Evolutionary conservation across 1,140 invertebrate species (phyloP).

Genomic region (Penaeus indicus): DNA sequence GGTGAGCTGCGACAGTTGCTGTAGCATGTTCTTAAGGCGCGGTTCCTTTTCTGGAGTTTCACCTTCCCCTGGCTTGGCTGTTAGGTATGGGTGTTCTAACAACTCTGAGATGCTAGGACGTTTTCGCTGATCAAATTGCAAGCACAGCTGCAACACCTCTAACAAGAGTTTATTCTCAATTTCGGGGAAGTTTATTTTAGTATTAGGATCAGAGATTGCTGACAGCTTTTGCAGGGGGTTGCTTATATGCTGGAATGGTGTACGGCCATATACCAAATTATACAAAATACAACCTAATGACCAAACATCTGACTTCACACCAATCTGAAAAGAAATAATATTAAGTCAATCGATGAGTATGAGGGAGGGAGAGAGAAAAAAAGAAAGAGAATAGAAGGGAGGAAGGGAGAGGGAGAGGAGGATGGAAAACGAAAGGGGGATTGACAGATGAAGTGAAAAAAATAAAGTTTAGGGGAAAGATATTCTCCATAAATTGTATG

Average conservation of each 20-base stretch:
- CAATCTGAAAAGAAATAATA: constrained; percentile 77
- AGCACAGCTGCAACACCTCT: constrained; percentile 78
- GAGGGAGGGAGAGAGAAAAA: background rate
- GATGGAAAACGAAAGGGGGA: too few relatives aligned
- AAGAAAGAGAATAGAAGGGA: background rate
- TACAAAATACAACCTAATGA: constrained; percentile 97
- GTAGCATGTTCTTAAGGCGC: background rate
- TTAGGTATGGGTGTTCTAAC: constrained; percentile 77
- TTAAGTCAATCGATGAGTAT: background rate
- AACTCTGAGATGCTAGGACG: constrained; percentile 82
- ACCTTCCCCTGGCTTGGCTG: background rate
- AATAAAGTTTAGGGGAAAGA: too few relatives aligned
- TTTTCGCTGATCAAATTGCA: constrained; percentile 79
- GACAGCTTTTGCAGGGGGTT: constrained; percentile 80
- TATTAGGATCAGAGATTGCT: constrained; percentile 84
- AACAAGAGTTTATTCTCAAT: constrained; percentile 72
- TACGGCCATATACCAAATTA: constrained; percentile 88
- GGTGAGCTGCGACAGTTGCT: background rate
- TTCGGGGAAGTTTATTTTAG: constrained; percentile 82
- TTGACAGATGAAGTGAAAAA: too few relatives aligned
- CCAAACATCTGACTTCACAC: constrained; percentile 96
- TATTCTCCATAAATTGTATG: too few relatives aligned
- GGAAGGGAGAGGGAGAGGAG: background rate
- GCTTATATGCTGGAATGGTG: constrained; percentile 90
- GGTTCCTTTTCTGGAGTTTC: background rate